Base-by-base conservation (phyloP, 2,113 vertebrate genomes). In the Bucco capensis region DNA sequence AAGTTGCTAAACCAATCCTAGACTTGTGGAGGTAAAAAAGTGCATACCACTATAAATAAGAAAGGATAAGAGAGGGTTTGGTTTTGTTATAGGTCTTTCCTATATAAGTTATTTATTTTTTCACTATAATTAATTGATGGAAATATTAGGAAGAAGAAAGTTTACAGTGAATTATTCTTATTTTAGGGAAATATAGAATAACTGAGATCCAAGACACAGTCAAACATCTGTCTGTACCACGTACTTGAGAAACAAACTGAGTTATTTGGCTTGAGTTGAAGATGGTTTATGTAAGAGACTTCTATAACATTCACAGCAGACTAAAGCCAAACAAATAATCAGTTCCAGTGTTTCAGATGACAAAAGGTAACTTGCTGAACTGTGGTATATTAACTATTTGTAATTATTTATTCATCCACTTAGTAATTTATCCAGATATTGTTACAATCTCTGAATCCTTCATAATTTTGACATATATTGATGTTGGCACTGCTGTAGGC, bases 381-480 rank as follows among this genome's bases (percentile, higher is more conserved):
- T 73, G 56, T 65, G 30, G 12, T 58, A 42, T 35, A 83, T 71
- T 71, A 50, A 53, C 30, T 90, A 64, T 51, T 75, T 82, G 19
- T 22, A 89, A 74, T 90, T 83, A 72, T 92, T 90, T 92, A 58
- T 51, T 44, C 49, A 72, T 67, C 53, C 47, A 22, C 47, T 71
- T 14, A 60, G 69, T 64, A 86, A 76, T 86, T 84, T 90, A 81
- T 57, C 44, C 61, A 92, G 70, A 67, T 81, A 71, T 3, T 61
- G n/a, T 71, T 86, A 61, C 73, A 54, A 64, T 44, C 56, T 84
- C 75, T 0, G 9, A 72, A 78, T 50, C 58, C 49, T 72, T 94
- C 77, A 91, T 37, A 65, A 37, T 69, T 23, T 57, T 74, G 83
- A 93, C 69, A 75, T 65, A 24, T 88, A 93, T 94, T 94, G 84